Evolutionary conservation across 2,113 vertebrate genomes (phyloP), one percentile per base, ranked within the genome.

Genomic region (Microcebus murinus): DNA sequence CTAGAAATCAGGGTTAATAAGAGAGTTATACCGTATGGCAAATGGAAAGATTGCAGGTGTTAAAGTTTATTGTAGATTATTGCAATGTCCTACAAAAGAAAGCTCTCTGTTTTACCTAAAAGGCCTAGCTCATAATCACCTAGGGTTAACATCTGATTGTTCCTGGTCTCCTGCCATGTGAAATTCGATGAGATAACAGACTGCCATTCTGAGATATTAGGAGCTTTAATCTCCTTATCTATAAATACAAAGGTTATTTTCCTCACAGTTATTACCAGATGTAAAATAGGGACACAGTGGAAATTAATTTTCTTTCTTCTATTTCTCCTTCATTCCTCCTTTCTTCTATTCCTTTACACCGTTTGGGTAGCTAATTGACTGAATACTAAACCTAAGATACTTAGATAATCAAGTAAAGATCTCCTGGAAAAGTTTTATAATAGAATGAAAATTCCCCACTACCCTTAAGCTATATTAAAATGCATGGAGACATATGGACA

Each of bases 171-270:
- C 14, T 93, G 52, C 52, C 36, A 34, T 25, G 34, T 70, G 27
- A 90, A 84, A 88, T 88, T 85, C 82, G 59, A 45, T 85, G 52
- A n/a, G 29, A 80, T 76, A 84, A 67, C 4, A 89, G 52, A 94
- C 15, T 18, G 4, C 14, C 23, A 6, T 59, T 91, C 21, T n/a
- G n/a, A 71, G 63, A 91, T 55, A 79, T 68, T 71, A 74, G 55
- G 36, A 42, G 65, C 12, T 90, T 96, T 92, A 67, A 82, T 82
- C 8, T 83, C 50, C 34, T 89, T 79, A 79, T 68, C 52, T 74
- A 39, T 55, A 70, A 25, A 70, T 27, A 81, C 18, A 90, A 89
- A 74, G 15, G 13, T 67, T 90, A 82, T 12, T 94, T 92, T 7
- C 20, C 39, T 89, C 34, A 39, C 14, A 76, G 11, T 68, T 61